Evolutionary conservation across 2,888 invertebrate genomes (phyloP), one percentile per base, ranked within the genome.

Genomic region (Alcis repandata): DNA sequence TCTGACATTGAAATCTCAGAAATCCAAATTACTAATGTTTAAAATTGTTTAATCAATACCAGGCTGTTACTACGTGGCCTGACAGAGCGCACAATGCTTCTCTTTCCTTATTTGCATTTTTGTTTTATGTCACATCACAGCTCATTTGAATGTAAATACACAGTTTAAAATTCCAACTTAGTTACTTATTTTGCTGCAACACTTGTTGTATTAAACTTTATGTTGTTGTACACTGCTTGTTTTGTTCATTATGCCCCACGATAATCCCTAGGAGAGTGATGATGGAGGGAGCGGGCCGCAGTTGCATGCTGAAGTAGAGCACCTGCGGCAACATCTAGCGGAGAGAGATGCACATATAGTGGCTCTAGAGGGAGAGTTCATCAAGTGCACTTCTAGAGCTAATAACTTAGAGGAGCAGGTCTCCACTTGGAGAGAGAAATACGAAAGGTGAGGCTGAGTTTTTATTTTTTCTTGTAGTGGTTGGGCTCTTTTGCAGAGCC

Each of bases 371-470:
- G 96, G 96, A 1, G 97, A 97, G 84, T 97, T 97, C 86, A 92
- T 97, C 69, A 96, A 96, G 78, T 96, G 97, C 82, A 96, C 96
- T 59, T 96, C 97, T 52, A 96, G 96, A 79, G 94, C 96, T 81
- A 95, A 96, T 32, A 96, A 97, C 65, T 94, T 98, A 61, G 96
- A 96, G 79, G 98, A 98, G 73, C 98, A 98, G 86, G 91, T 98
- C 60, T 90, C 95, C 57, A 96, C 97, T 75, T 98, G 98, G 96
- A 96, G 98, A 85, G 98, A 98, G 84, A 98, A 98, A 93, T 98
- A 98, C 94, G 97, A 97, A 86, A 95, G 97, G 97, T 85, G 67
- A 68, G 66, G 0, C 13, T 43, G 33, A n/a, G 10, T 15, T 15
- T 4, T 15, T 40, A 27, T 27, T 27, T 27, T 4, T 27, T 27